Percentiles rank a stretch among this genome's conserved stretches.
Conservation (phyloP, 2,113 vertebrate genomes). For the Anguilla japonica region DNA sequence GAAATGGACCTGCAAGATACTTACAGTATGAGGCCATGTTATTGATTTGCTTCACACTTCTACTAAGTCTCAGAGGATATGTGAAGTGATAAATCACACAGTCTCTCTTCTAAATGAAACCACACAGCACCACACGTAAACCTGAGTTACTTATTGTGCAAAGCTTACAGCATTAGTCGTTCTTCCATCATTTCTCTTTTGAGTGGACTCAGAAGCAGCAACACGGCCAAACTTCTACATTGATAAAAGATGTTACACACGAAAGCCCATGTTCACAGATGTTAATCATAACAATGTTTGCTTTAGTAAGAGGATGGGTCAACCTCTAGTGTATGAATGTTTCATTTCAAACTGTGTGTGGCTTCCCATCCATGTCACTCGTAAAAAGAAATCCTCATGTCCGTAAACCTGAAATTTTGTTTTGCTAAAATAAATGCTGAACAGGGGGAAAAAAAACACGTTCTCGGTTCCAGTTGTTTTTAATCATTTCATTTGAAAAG, state of each 20-base stretch:
- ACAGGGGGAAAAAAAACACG: slow-evolving; percentile 43
- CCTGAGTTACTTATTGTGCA: background rate
- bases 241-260: background rate
- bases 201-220: background rate
- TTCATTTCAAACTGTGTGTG: background rate
- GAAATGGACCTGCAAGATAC: background rate
- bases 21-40: background rate
- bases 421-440: slow-evolving; percentile 34
- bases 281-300: background rate
- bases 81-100: background rate
- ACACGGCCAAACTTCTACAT: background rate
- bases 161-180: background rate
- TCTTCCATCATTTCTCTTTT: background rate
- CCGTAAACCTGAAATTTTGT: slow-evolving; percentile 42
- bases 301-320: background rate
- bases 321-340: background rate
- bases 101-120: background rate
- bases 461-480: slow-evolving; percentile 42
- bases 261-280: background rate
- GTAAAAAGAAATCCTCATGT: slow-evolving; percentile 8
- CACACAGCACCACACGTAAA: background rate
- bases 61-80: too few species aligned
- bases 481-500: slow-evolving; percentile 50
- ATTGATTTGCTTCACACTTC: background rate
- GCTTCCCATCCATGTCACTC: background rate